These are phyloP conservation scores for Kryphioiulus occultus DNA, from an alignment of 2,888 invertebrate species.

Conservation along the genomic window DNA sequence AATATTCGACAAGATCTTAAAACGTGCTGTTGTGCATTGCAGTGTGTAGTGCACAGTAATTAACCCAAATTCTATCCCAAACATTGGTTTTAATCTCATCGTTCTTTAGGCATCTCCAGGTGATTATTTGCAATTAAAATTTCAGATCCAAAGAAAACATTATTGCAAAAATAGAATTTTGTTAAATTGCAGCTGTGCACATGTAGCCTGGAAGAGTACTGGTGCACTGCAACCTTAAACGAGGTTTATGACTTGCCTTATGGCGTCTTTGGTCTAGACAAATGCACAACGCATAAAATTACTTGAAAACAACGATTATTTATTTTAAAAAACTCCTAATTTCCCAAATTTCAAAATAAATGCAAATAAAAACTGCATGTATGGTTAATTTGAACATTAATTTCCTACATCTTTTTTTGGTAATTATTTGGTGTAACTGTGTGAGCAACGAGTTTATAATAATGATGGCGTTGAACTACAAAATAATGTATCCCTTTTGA, in stretches of 20 bases:
- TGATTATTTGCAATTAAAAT: neutral
- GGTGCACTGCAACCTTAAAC: neutral
- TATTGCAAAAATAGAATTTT: neutral
- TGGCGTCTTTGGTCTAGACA: conserved; percentile 10
- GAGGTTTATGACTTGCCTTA: conserved; percentile 31
- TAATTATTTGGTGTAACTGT: no score
- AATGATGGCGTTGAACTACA: no score
- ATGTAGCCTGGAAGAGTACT: neutral
- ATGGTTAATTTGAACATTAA: no score
- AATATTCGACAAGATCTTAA: no score
- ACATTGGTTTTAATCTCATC: no score
- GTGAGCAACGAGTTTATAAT: no score
- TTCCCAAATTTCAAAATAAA: neutral
- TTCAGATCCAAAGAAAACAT: neutral
- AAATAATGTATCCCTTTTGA: no score
- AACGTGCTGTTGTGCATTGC: no score
- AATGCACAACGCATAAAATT: neutral
- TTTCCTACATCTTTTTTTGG: no score
- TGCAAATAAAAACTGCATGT: neutral
- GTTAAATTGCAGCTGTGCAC: neutral
- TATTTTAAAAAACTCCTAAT: neutral
- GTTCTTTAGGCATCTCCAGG: no score
- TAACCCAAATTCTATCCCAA: no score
- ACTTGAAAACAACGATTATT: neutral
- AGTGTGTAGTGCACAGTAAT: no score